Conservation (phyloP, 2,113 vertebrate species). For the Hippocampus barbouri region DNA sequence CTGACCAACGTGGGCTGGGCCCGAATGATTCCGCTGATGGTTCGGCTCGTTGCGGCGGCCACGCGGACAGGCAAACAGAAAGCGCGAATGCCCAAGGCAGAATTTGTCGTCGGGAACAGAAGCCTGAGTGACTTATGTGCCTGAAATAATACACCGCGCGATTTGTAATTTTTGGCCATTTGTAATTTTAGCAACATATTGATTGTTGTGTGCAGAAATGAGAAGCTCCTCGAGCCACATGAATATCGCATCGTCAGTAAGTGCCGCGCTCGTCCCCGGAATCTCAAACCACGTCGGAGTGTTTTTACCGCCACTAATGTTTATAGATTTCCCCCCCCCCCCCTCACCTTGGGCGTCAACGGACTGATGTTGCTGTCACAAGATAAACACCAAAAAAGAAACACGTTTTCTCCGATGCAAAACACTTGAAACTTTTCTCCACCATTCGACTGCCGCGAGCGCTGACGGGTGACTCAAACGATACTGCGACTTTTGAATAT, state of each 20-base stretch:
- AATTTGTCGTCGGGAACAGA: neutral
- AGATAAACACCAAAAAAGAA: slow-evolving; percentile 25
- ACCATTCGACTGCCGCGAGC: neutral
- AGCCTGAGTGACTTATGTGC: neutral
- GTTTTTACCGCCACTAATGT: slow-evolving; percentile 28
- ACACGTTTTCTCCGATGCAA: slow-evolving; percentile 8
- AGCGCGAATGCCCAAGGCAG: too few species aligned
- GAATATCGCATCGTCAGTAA: slow-evolving; percentile 20
- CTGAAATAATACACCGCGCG: neutral
- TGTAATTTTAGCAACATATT: neutral
- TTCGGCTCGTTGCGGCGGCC: too few species aligned
- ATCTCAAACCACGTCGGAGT: slow-evolving; percentile 8
- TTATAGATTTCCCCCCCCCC: neutral
- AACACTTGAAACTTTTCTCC: slow-evolving; percentile 14
- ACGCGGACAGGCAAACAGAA: too few species aligned
- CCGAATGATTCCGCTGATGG: neutral
- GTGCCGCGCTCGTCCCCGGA: slow-evolving; percentile 20
- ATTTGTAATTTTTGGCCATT: neutral
- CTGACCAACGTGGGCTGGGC: too few species aligned
- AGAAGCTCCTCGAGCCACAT: slow-evolving; percentile 5
- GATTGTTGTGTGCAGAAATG: neutral
- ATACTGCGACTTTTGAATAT: neutral
- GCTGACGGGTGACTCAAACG: slow-evolving; percentile 7
- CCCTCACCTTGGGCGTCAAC: slow-evolving; percentile 11
- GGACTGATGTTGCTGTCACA: slow-evolving; percentile 25